Percentiles rank a stretch among this genome's conserved stretches.
These are phyloP conservation scores for Sphyrna mokarran DNA, from an alignment of 2,113 vertebrate genomes.

Conservation along the genomic window DNA sequence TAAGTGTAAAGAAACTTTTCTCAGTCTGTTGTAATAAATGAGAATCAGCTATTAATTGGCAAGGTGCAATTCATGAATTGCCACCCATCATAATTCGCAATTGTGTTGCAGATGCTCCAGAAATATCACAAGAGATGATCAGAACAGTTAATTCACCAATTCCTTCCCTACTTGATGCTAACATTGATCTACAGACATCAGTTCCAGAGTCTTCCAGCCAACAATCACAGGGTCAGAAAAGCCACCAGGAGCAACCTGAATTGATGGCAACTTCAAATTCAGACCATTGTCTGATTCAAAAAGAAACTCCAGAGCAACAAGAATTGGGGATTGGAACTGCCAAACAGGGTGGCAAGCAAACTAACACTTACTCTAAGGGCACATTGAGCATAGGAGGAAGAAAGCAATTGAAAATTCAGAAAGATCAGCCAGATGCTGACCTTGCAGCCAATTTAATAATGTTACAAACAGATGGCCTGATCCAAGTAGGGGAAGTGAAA, in stretches of 20 bases:
- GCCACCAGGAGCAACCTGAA: not conserved
- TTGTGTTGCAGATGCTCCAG: not conserved
- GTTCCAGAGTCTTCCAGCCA: not conserved
- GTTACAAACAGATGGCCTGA: not conserved
- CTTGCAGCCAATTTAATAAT: not conserved
- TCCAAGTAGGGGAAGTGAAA: not conserved
- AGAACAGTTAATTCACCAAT: conserved; percentile 6
- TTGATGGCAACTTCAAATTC: not conserved
- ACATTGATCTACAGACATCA: not conserved
- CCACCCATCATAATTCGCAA: not conserved
- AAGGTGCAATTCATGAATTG: not conserved
- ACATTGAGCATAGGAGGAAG: too few species aligned
- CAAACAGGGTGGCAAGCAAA: not conserved
- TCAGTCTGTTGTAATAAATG: not conserved
- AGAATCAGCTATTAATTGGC: not conserved
- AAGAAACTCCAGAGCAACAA: not conserved
- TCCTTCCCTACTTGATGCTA: not conserved
- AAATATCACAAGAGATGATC: not conserved
- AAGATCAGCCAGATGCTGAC: not conserved
- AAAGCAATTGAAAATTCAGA: not conserved
- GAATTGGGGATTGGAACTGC: not conserved
- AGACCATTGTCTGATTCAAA: not conserved
- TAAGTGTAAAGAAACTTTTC: not conserved
- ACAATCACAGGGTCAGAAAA: not conserved
- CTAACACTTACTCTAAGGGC: not conserved